Evolutionary conservation across 2,888 invertebrate genomes (phyloP).

Genomic region (Eupithecia centaureata): DNA sequence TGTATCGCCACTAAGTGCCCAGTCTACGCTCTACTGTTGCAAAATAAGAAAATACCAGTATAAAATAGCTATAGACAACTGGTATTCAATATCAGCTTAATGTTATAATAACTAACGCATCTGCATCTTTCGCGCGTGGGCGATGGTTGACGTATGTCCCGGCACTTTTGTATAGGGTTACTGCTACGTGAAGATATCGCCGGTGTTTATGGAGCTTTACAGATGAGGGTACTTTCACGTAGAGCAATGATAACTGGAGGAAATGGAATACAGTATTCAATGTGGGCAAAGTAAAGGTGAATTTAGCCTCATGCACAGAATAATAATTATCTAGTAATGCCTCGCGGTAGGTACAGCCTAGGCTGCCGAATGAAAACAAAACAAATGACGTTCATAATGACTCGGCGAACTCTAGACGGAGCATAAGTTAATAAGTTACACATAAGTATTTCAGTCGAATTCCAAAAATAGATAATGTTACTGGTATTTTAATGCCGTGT

Average conservation of each 20-base stretch:
- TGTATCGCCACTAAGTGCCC: background rate
- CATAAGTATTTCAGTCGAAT: background rate
- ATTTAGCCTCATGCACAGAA: no score
- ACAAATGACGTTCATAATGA: background rate
- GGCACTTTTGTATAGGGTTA: constrained; percentile 23
- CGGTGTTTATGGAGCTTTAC: background rate
- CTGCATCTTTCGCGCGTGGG: constrained; percentile 21
- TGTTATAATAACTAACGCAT: constrained; percentile 30
- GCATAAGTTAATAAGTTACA: background rate
- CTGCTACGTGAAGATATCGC: constrained; percentile 13
- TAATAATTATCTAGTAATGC: no score
- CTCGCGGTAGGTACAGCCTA: background rate
- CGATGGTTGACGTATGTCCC: constrained; percentile 26
- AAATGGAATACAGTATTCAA: background rate
- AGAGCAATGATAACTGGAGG: background rate
- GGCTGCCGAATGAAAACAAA: background rate
- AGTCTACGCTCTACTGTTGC: background rate
- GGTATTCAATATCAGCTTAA: constrained; percentile 26
- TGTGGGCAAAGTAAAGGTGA: background rate
- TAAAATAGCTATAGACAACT: background rate
- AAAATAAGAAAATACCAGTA: background rate
- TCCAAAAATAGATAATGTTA: background rate
- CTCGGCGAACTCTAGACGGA: background rate
- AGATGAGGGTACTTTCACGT: background rate
- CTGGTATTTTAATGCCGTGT: constrained; percentile 1